A percentile compares a stretch with the other conserved stretches of the same genome.
These are phyloP conservation scores for Smittia aterrima DNA, from an alignment of 2,888 invertebrate genomes.

Conservation along the genomic window DNA sequence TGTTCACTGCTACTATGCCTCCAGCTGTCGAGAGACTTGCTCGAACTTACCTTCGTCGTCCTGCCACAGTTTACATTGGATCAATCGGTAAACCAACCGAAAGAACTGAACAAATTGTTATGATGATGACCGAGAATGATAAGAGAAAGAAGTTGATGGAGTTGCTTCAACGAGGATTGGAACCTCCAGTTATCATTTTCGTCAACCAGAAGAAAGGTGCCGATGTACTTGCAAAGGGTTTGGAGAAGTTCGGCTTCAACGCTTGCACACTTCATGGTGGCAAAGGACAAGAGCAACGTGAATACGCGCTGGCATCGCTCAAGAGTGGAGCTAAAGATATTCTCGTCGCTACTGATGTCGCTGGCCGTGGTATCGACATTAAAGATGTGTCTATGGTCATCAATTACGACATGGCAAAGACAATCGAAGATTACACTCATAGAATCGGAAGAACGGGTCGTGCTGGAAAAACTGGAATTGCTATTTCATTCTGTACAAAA, in stretches of 20 bases:
- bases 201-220: slow-evolving; percentile 99
- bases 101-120: slow-evolving; percentile 95
- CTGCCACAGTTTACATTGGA: slow-evolving; percentile 97
- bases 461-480: slow-evolving; percentile 96
- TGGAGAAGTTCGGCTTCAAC: slow-evolving; percentile 95
- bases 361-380: slow-evolving; percentile 99
- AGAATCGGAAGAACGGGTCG: slow-evolving; percentile 95
- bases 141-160: slow-evolving; percentile 96
- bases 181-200: slow-evolving; percentile 98
- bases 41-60: slow-evolving; percentile 88
- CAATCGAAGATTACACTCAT: slow-evolving; percentile 96
- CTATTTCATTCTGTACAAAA: slow-evolving; percentile 95
- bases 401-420: slow-evolving; percentile 99
- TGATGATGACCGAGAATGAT: slow-evolving; percentile 91
- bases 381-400: slow-evolving; percentile 99
- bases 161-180: slow-evolving; percentile 83
- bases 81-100: slow-evolving; percentile 96
- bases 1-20: slow-evolving; percentile 99
- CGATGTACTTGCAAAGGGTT: slow-evolving; percentile 92
- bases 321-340: slow-evolving; percentile 97
- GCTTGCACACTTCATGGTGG: slow-evolving; percentile 98
- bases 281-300: slow-evolving; percentile 99
- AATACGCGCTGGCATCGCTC: slow-evolving; percentile 93
- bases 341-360: slow-evolving; percentile 98
- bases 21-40: slow-evolving; percentile 91